A percentile compares a stretch with the other conserved stretches of the same genome.
Conservation (phyloP, 2,888 invertebrate species). For the Hirtodrosophila trivittata region DNA sequence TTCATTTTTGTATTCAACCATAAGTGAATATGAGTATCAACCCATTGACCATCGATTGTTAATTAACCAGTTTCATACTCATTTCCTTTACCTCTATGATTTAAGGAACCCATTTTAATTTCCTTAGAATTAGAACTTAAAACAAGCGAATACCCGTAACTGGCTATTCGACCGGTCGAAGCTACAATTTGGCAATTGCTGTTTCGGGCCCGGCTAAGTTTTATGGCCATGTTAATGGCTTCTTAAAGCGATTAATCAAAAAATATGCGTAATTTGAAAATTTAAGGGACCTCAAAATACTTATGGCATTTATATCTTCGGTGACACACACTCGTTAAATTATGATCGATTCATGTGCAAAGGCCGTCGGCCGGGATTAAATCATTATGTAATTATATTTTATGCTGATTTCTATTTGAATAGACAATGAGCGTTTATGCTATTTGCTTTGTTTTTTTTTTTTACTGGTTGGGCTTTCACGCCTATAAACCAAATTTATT, state of each 20-base stretch:
- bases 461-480: conserved; percentile 27
- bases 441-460: conserved; percentile 1
- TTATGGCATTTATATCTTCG: background rate
- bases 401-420: conserved; percentile 43
- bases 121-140: too few species aligned
- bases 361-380: conserved; percentile 57
- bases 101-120: conserved; percentile 13
- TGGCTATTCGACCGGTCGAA: conserved; percentile 33
- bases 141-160: too few species aligned
- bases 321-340: conserved; percentile 5
- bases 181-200: conserved; percentile 18
- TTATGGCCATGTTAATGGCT: conserved; percentile 65
- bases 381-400: conserved; percentile 69
- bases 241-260: conserved; percentile 66
- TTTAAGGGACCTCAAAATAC: too few species aligned
- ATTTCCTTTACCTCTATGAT: too few species aligned
- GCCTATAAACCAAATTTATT: conserved; percentile 55
- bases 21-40: conserved; percentile 1
- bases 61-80: too few species aligned
- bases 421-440: conserved; percentile 48
- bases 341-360: conserved; percentile 71
- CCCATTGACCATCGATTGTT: too few species aligned
- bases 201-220: conserved; percentile 19
- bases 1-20: conserved; percentile 40
- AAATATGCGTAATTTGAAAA: conserved; percentile 32